Percentiles rank a stretch among this genome's conserved stretches.
phyloP scores from a whole-genome alignment of 1,140 invertebrate species.

The Holotrichia oblita region DNA sequence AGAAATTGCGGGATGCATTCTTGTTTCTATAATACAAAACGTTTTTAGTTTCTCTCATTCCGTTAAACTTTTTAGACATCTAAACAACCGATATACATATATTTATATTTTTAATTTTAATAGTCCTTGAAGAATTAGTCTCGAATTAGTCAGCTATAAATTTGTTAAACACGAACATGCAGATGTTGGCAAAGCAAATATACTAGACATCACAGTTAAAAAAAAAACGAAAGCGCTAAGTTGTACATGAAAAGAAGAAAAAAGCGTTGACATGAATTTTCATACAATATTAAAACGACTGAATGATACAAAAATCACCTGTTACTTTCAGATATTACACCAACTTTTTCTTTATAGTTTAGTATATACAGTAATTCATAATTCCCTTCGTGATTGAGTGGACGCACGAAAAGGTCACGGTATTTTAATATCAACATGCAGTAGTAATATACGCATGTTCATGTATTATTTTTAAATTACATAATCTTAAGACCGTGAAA shows the following conservation, averaged over 20 bases:
- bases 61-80: too few relatives aligned
- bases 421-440: background rate
- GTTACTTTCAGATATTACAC: too few relatives aligned
- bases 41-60: too few relatives aligned
- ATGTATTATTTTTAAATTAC: conserved; percentile 9
- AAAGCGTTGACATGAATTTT: background rate
- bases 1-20: too few relatives aligned
- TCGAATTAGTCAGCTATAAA: background rate
- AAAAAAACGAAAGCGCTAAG: background rate
- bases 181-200: background rate
- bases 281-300: too few relatives aligned
- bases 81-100: too few relatives aligned
- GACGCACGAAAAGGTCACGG: too few relatives aligned
- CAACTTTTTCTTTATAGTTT: too few relatives aligned
- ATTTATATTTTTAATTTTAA: background rate
- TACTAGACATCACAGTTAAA: background rate
- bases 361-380: too few relatives aligned
- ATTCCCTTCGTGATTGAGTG: too few relatives aligned
- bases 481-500: conserved; percentile 6
- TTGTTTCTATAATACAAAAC: too few relatives aligned
- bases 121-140: background rate
- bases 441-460: background rate
- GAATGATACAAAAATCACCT: background rate
- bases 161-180: background rate
- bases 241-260: background rate